These are phyloP conservation scores for Phengaris arion DNA, from an alignment of 2,888 invertebrate genomes.

Conservation along the genomic window DNA sequence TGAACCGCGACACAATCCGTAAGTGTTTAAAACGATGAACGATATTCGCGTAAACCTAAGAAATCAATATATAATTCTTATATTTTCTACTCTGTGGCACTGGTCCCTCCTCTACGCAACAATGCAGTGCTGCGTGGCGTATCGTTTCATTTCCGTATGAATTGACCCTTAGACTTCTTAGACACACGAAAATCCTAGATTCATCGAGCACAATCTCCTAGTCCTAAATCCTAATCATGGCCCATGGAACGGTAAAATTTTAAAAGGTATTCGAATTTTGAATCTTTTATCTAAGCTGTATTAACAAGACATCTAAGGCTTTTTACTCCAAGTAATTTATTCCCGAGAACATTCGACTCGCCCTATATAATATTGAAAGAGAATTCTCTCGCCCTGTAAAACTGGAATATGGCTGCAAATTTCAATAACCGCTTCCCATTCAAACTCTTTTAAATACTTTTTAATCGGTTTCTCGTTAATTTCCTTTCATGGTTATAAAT, in stretches of 20 bases:
- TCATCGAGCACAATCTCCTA: no score
- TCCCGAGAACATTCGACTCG: not conserved
- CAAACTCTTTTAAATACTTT: conserved; percentile 15
- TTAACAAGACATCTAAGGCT: conserved; percentile 7
- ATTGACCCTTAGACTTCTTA: no score
- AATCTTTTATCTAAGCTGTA: not conserved
- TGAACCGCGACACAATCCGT: no score
- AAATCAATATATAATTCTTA: no score
- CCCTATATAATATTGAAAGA: not conserved
- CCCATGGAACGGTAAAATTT: not conserved
- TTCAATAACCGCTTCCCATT: not conserved
- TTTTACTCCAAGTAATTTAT: not conserved
- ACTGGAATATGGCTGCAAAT: conserved; percentile 10
- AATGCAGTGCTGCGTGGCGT: no score
- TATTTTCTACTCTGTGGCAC: no score
- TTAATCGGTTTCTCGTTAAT: conserved; percentile 17
- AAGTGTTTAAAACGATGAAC: no score
- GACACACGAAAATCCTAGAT: no score
- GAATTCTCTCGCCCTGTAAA: not conserved
- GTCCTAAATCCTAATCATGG: not conserved
- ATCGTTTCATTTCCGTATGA: no score
- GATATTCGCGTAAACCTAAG: no score
- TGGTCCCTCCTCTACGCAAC: no score
- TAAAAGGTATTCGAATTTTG: not conserved
- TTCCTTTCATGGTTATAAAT: conserved; percentile 3